Base-by-base conservation (phyloP, 1,140 invertebrate species). In the Drosophila murphyi region DNA sequence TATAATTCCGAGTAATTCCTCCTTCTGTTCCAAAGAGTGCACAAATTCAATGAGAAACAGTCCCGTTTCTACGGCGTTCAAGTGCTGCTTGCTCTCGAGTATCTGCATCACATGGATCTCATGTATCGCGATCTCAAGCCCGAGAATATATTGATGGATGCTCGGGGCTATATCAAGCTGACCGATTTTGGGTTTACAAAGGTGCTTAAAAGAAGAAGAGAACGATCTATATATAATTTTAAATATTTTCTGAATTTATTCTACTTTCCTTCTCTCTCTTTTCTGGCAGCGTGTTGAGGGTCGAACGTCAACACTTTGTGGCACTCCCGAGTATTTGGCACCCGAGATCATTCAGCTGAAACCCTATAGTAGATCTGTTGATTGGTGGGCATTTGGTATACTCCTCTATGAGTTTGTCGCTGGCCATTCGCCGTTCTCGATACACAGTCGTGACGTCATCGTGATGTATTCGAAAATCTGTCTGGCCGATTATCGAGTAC, bases 361-460 rank as follows among this genome's bases (percentile, higher is more conserved):
- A 92, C 98, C 98, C 3, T 99, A 99, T 92, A 97, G 97, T 62
- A 97, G 97, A 89, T 96, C 97, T 1, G 98, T 99, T 0, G 98
- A 99, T 86, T 99, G 97, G 98, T 99, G 98, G 98, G 97, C 97
- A n/a, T 95, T 98, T 51, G 98, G 98, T 1, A 96, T 99, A 0
- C 93, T 99, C 4, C 93, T 97, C 1, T 97, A 95, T 91, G 97
- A 97, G 93, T 97, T 97, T 95, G 95, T 95, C 57, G 95, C 96
- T 6, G 97, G 97, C 0, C 95, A 95, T 78, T 94, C 96, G 0
- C 98, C 98, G 0, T 98, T 99, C 92, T 96, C 95, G 74, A 94
- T 95, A 1, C 63, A 74, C 34, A 80, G 60, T 55, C 94, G 95
- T 28, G 96, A 97, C 71, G 96, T 96, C 0, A 96, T 98, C 93